Percentiles rank a stretch among this genome's conserved stretches.
phyloP scores from a whole-genome alignment of 2,113 vertebrate species.

The Sus scrofa region DNA sequence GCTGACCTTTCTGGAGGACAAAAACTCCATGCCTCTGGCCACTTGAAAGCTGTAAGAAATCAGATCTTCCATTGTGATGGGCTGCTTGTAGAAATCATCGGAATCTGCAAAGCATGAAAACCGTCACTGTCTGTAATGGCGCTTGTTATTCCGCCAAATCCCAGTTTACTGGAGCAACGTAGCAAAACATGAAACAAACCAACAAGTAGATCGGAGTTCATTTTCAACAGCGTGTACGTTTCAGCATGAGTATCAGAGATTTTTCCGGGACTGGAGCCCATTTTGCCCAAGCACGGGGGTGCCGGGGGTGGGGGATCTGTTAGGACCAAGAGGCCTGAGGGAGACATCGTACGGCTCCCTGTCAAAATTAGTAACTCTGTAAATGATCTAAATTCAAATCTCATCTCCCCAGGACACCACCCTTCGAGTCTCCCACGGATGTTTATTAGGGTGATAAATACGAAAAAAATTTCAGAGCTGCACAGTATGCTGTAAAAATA shows the following conservation, averaged over 20 bases:
- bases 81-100: constrained; percentile 86
- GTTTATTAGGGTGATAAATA: constrained; percentile 91
- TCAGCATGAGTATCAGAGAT: constrained; percentile 26
- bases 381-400: constrained; percentile 89
- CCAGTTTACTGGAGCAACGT: constrained; percentile 68
- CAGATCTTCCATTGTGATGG: constrained; percentile 94
- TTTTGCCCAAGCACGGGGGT: not conserved
- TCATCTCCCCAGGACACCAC: constrained; percentile 86
- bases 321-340: not conserved
- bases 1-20: constrained; percentile 96
- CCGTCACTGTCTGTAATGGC: constrained; percentile 6
- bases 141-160: constrained; percentile 59
- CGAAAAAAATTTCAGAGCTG: constrained; percentile 88
- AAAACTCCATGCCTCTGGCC: constrained; percentile 97
- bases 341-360: constrained; percentile 84
- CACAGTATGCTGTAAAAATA: constrained; percentile 88
- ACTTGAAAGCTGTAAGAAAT: constrained; percentile 98
- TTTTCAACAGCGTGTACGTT: constrained; percentile 49
- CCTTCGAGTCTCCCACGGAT: constrained; percentile 88
- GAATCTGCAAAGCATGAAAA: constrained; percentile 80
- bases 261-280: constrained; percentile 63
- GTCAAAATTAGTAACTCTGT: constrained; percentile 88
- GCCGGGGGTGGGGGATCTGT: accelerated
- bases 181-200: constrained; percentile 79
- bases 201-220: constrained; percentile 60